Base-by-base conservation (phyloP, 2,888 invertebrate genomes). In the Ophonus ardosiacus region DNA sequence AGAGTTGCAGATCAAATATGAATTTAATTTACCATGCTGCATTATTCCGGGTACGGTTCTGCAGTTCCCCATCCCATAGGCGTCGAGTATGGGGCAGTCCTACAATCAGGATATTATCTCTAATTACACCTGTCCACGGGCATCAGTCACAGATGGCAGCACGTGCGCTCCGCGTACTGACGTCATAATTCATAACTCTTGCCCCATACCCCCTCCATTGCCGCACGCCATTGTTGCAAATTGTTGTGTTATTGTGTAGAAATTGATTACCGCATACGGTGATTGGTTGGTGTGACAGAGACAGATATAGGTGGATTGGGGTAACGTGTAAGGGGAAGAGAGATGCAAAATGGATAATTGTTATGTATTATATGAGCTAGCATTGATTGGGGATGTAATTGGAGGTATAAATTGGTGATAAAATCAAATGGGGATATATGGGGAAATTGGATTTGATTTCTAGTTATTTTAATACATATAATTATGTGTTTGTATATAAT, bases 111-210 rank as follows among this genome's bases (percentile, higher is more conserved):
- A 84, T 84, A 84, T 84, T 84, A 84, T 84, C 84, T 78, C 84
- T 84, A 84, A 84, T 84, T 84, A 84, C 84, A 84, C 84, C 84
- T 84, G 84, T 84, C 84, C 84, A 84, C 84, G 84, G 84, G 63
- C 84, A 84, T 84, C 84, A 84, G 78, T 84, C 84, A 84, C 84
- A 84, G 84, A 78, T 84, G 84, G 84, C 76, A 78, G 84, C 84
- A 84, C 84, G 84, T 84, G 84, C 78, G 68, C 74, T 59, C 78
- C 63, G 56, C 59, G 83, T 61, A 61, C 59, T 84, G 84, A 84
- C 84, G 84, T 84, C 84, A 84, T 84, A 84, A 84, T 84, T 84
- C 84, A 84, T 84, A 84, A 78, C 84, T 61, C 51, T 78, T 43
- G 56, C 63, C 61, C 78, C 24, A 13, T 38, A 61, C 38, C 59